Conservation (phyloP, 2,888 invertebrate species). For the Druceiella hillmani region DNA sequence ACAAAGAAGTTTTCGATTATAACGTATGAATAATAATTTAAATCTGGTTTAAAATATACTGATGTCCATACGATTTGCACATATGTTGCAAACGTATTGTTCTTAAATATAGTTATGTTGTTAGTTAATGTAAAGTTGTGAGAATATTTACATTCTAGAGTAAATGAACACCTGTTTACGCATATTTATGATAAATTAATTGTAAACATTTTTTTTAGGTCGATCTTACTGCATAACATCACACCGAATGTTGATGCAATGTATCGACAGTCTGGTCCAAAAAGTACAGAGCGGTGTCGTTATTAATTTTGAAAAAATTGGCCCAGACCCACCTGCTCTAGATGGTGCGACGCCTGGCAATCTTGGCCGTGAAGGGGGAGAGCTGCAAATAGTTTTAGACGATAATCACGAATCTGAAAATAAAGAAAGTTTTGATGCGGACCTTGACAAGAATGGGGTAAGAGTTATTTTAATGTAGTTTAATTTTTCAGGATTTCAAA, state of each 20-base stretch:
- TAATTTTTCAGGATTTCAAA: slow-evolving; percentile 6
- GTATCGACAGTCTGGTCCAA: slow-evolving; percentile 93
- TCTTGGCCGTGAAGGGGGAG: slow-evolving; percentile 47
- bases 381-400: slow-evolving; percentile 38
- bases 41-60: no score
- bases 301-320: slow-evolving; percentile 94
- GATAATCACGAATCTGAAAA: slow-evolving; percentile 40
- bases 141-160: no score
- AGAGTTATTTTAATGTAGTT: no score
- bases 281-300: slow-evolving; percentile 98
- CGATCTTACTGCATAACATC: slow-evolving; percentile 94
- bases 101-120: no score
- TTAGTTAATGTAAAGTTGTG: no score
- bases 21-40: no score
- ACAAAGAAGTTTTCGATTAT: no score
- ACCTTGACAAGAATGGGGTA: slow-evolving; percentile 50
- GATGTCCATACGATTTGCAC: no score
- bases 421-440: slow-evolving; percentile 37
- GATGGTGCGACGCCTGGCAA: no score
- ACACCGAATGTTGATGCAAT: slow-evolving; percentile 91
- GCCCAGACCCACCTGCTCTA: slow-evolving; percentile 75
- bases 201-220: slow-evolving; percentile 43
- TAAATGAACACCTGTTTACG: no score
- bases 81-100: no score
- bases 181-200: no score